Conservation (phyloP, 2,888 invertebrate genomes). For the Netelia fuscicornis region DNA sequence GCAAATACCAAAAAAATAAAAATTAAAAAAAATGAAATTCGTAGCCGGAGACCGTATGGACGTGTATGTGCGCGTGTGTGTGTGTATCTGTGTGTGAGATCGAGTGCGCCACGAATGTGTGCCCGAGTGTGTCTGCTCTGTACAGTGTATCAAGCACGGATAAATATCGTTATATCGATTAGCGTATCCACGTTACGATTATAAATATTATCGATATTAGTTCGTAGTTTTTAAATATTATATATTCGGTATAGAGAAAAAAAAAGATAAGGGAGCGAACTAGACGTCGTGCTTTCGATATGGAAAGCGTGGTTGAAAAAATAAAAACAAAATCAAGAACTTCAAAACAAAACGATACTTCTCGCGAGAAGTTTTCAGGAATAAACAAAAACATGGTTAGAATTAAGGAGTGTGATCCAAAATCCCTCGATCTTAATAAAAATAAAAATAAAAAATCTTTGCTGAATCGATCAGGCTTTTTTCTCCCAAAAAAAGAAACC, state of each 20-base stretch:
- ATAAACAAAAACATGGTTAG: conserved; percentile 12
- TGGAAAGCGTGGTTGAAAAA: conserved; percentile 13
- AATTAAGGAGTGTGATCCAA: conserved; percentile 20
- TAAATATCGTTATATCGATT: conserved; percentile 77
- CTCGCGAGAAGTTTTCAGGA: background rate
- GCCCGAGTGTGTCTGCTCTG: conserved; percentile 72
- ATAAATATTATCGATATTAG: conserved; percentile 72
- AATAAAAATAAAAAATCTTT: background rate
- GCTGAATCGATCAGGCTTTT: conserved; percentile 45
- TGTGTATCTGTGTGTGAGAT: conserved; percentile 41
- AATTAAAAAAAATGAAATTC: conserved; percentile 72
- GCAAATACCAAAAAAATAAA: conserved; percentile 70
- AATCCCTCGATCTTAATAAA: conserved; percentile 22
- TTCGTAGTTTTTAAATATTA: conserved; percentile 81
- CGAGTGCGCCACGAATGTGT: conserved; percentile 48
- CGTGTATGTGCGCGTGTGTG: conserved; percentile 35
- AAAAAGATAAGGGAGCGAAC: conserved; percentile 44
- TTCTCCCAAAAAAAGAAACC: background rate
- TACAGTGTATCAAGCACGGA: conserved; percentile 79
- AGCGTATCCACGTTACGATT: conserved; percentile 71
- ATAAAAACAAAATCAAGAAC: background rate
- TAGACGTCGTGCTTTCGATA: conserved; percentile 35
- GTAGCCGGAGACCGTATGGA: conserved; percentile 65
- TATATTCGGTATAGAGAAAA: conserved; percentile 75
- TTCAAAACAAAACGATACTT: background rate